A percentile compares a stretch with the other conserved stretches of the same genome.
These are phyloP conservation scores for Serinus canaria DNA, from an alignment of 2,113 vertebrate genomes.

Conservation along the genomic window DNA sequence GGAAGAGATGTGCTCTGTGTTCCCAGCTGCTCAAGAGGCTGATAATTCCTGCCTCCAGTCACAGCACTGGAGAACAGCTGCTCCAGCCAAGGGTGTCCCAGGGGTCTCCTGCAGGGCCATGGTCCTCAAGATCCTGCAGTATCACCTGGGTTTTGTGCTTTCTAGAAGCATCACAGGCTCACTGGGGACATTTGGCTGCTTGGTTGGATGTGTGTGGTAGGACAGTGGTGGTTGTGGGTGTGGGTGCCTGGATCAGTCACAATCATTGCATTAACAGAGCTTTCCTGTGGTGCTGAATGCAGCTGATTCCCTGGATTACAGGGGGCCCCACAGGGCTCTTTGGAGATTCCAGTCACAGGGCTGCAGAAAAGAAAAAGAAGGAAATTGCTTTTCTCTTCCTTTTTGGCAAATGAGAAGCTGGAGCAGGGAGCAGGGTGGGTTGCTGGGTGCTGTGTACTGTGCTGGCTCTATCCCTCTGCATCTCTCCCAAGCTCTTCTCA, in stretches of 20 bases:
- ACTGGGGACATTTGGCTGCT: not conserved
- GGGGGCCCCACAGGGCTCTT: not conserved
- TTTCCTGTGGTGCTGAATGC: not conserved
- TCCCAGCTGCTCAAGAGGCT: not conserved
- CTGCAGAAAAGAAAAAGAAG: not conserved
- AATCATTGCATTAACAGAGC: not conserved
- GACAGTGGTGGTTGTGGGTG: not conserved
- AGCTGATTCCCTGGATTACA: not conserved
- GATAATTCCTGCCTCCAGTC: not conserved
- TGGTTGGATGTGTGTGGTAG: not conserved
- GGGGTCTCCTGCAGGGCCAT: not conserved
- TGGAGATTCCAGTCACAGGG: not conserved
- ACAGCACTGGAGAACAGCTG: not conserved
- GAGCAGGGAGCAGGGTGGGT: not conserved
- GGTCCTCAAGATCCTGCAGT: not conserved
- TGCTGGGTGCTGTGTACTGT: slow-evolving; percentile 20
- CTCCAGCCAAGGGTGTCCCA: not conserved
- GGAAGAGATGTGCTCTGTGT: not conserved
- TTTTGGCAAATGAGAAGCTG: not conserved
- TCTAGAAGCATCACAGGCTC: not conserved
- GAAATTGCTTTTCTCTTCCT: slow-evolving; percentile 9
- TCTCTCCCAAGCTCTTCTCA: not conserved
- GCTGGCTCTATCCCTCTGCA: not conserved
- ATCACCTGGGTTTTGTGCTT: not conserved
- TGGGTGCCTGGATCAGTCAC: not conserved